A percentile compares a stretch with the other conserved stretches of the same genome.
Evolutionary conservation across 37 sponge, comb jelly and placozoan species (phyloP).

Genomic region (Beroe forskalii): DNA sequence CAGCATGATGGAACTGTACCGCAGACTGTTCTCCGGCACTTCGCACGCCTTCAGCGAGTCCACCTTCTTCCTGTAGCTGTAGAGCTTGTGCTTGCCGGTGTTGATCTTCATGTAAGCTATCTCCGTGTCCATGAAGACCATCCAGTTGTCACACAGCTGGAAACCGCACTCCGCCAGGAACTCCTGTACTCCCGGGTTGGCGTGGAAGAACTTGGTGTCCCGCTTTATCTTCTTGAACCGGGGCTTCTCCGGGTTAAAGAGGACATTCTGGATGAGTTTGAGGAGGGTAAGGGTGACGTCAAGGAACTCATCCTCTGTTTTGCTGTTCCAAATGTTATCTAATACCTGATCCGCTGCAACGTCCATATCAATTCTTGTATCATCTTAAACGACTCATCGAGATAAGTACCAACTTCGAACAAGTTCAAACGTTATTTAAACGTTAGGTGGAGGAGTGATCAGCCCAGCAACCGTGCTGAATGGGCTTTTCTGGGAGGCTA

Average conservation of each 20-base stretch:
- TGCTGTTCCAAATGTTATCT: conserved; percentile 38
- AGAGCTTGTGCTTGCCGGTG: conserved; percentile 35
- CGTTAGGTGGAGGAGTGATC: too few relatives aligned
- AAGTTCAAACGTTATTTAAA: too few relatives aligned
- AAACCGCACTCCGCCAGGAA: conserved; percentile 71
- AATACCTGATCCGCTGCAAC: conserved; percentile 5
- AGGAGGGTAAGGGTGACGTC: conserved; percentile 64
- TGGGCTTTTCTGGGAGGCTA: too few relatives aligned
- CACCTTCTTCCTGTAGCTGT: conserved; percentile 26
- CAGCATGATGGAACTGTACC: conserved; percentile 68
- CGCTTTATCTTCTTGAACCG: conserved; percentile 72
- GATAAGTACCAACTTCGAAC: too few relatives aligned
- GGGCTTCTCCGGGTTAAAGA: conserved; percentile 70
- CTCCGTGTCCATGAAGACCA: conserved; percentile 21
- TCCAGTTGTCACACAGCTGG: conserved; percentile 63
- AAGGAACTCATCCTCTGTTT: conserved; percentile 17
- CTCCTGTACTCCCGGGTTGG: conserved; percentile 69
- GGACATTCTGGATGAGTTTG: conserved; percentile 78
- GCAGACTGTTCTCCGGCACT: conserved; percentile 52
- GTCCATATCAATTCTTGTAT: background rate
- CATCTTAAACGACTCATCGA: background rate
- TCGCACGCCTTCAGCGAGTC: conserved; percentile 39
- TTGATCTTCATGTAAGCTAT: conserved; percentile 23
- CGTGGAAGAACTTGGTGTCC: conserved; percentile 61
- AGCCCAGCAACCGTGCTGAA: too few relatives aligned